These are phyloP conservation scores for Drosophila meridiana DNA, from an alignment of 2,888 invertebrate species.

Conservation along the genomic window DNA sequence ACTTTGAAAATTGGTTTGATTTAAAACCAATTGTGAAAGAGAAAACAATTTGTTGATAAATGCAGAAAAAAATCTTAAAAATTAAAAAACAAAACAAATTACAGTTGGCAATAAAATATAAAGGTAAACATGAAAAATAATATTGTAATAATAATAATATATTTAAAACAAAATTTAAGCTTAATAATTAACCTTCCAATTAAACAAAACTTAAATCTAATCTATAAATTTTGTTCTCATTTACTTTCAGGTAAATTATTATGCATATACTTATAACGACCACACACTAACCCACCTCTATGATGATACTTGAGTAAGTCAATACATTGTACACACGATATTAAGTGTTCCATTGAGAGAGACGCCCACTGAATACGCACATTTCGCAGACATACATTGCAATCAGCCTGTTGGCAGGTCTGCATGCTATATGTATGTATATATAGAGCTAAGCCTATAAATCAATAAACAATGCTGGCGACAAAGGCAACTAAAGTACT, in stretches of 20 bases:
- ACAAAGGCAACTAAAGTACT: slow-evolving; percentile 31
- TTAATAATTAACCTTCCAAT: neutral
- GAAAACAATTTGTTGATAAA: neutral
- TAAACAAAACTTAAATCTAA: neutral
- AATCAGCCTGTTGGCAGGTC: slow-evolving; percentile 43
- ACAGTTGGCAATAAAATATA: too few relatives aligned
- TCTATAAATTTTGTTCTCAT: neutral
- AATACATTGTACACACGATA: slow-evolving; percentile 5
- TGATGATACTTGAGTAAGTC: slow-evolving; percentile 43
- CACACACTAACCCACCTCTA: neutral
- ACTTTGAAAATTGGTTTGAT: neutral
- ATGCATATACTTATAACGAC: neutral
- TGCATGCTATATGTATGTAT: slow-evolving; percentile 14
- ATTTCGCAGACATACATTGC: slow-evolving; percentile 41
- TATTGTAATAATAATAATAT: neutral
- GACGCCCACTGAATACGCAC: slow-evolving; percentile 25
- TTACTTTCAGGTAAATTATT: slow-evolving; percentile 62
- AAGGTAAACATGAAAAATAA: too few relatives aligned
- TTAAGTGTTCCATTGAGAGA: slow-evolving; percentile 13
- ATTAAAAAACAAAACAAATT: too few relatives aligned
- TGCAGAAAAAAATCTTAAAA: too few relatives aligned
- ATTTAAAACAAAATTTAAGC: neutral
- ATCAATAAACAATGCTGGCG: slow-evolving; percentile 71
- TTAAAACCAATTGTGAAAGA: neutral
- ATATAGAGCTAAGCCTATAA: slow-evolving; percentile 55